phyloP scores from a whole-genome alignment of 2,888 invertebrate genomes.

The Parascotia fuliginaria region DNA sequence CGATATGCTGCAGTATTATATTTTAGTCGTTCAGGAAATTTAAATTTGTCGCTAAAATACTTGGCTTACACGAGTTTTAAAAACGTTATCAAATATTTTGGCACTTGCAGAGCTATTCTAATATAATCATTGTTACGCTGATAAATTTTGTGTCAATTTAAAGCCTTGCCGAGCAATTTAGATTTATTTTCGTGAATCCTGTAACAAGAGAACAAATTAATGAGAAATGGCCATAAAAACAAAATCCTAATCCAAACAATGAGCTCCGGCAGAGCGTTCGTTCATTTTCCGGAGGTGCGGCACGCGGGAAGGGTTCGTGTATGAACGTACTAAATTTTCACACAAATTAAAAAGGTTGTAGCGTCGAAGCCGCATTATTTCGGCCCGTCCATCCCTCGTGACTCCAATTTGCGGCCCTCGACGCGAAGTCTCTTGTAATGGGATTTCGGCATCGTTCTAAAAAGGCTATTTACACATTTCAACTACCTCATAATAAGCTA shows the following conservation, averaged over 20 bases:
- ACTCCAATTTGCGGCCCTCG: conserved; percentile 73
- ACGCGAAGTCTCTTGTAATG: conserved; percentile 70
- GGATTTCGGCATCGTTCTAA: conserved; percentile 69
- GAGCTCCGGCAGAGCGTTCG: conserved; percentile 7
- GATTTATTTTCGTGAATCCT: conserved; percentile 6
- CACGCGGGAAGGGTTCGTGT: conserved; percentile 25
- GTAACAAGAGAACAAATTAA: conserved; percentile 11
- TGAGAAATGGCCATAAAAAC: conserved; percentile 15
- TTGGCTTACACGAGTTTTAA: not conserved
- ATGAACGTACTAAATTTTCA: conserved; percentile 50
- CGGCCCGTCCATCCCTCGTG: conserved; percentile 64
- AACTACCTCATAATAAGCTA: conserved; percentile 51
- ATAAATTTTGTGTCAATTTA: not conserved
- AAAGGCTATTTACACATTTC: conserved; percentile 69
- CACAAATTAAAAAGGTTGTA: conserved; percentile 65
- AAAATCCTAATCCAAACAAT: conserved; percentile 27
- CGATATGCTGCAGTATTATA: conserved; percentile 28
- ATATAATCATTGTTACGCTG: not conserved
- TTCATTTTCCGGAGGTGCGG: conserved; percentile 21
- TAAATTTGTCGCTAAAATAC: not conserved
- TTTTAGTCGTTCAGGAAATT: conserved; percentile 10
- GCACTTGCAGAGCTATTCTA: not conserved
- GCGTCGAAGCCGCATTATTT: conserved; percentile 68
- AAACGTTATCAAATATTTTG: not conserved
- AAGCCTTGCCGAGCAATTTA: conserved; percentile 4